These are phyloP conservation scores for Polydrusus pterygomalis DNA, from an alignment of 2,888 invertebrate species.

Conservation along the genomic window DNA sequence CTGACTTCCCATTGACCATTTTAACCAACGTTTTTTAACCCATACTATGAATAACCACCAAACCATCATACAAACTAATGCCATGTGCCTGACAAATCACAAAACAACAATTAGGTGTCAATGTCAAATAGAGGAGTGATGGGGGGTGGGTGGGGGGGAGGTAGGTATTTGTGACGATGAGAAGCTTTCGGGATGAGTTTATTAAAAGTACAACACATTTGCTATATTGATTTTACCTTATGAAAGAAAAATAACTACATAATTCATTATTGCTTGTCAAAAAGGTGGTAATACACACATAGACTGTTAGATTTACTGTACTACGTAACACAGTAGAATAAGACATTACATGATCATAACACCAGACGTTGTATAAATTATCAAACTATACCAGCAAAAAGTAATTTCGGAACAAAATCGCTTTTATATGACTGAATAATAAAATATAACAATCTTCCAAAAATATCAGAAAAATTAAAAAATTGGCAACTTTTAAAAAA, in stretches of 20 bases:
- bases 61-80: slow-evolving; percentile 70
- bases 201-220: slow-evolving; percentile 18
- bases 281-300: not conserved
- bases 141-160: not conserved
- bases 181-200: slow-evolving; percentile 29
- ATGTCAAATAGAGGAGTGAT: slow-evolving; percentile 24
- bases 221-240: slow-evolving; percentile 11
- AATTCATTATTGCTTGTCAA: not conserved
- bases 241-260: slow-evolving; percentile 6
- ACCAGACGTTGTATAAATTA: too few relatives aligned
- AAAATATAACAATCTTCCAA: too few relatives aligned
- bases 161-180: too few relatives aligned
- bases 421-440: too few relatives aligned
- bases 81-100: slow-evolving; percentile 73
- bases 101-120: slow-evolving; percentile 70
- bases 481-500: too few relatives aligned
- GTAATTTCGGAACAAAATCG: too few relatives aligned
- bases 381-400: too few relatives aligned
- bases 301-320: too few relatives aligned
- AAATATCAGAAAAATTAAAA: too few relatives aligned
- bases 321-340: too few relatives aligned
- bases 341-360: too few relatives aligned
- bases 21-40: slow-evolving; percentile 52
- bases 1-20: slow-evolving; percentile 49
- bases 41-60: slow-evolving; percentile 65